Base-by-base conservation (phyloP, 1,140 invertebrate genomes). In the Anagrus nilaparvatae region DNA sequence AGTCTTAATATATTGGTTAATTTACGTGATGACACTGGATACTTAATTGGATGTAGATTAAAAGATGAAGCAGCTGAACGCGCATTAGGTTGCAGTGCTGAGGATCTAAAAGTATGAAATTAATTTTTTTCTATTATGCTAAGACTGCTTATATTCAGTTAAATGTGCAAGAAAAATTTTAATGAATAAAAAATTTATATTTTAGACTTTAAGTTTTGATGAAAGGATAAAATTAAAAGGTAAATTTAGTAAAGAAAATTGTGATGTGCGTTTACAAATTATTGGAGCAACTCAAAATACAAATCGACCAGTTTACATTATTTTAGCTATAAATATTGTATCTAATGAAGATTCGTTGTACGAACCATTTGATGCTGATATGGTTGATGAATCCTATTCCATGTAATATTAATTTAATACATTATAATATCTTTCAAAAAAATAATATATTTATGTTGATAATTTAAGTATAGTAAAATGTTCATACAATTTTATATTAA, bases 11-110 rank as follows among this genome's bases (percentile, higher is more conserved):
- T 70, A 3, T 63, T 61, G 50, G 40, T 70, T 3, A 65, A 63
- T 50, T 41, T 70, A 2, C 69, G 61, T 46, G 68, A 70, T 31
- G 50, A 66, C 5, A 66, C 68, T 6, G 68, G 68, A 23, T 65
- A 67, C 45, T 51, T 70, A 0, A 52, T 68, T 6, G 64, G 61
- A 9, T 67, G 65, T 42, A 52, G 60, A 43, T 52, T 69, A 29
- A 58, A 35, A 37, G 63, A 59, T n/a, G 18, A 40, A 1, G 49
- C 46, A 4, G 67, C 65, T 5, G 67, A 70, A 49, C 42, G 51
- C 27, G 47, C 55, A 12, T 33, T 70, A 19, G 52, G 53, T 12
- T 62, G 51, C 25, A 61, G 47, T 30, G 48, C 53, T 27, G 31
- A 44, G 5, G 51, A 62, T 32, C 53, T 65, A 34, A 53, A 56